Base-by-base conservation (phyloP, 2,113 vertebrate genomes). In the Cichladusa arquata region DNA sequence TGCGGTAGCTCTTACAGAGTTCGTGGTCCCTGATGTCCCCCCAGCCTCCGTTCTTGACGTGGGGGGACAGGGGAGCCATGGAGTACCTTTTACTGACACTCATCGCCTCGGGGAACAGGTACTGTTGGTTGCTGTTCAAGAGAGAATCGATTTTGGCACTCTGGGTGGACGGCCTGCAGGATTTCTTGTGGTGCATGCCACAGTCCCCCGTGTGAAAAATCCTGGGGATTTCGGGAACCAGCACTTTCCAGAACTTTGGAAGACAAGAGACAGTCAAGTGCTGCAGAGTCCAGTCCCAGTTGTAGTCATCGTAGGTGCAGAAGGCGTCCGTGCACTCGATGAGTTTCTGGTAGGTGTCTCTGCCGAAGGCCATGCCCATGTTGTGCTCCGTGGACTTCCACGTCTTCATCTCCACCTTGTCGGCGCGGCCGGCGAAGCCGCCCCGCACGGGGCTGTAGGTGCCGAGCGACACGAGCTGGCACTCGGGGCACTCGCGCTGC, bases 341-440 rank as follows among this genome's bases (percentile, higher is more conserved):
- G 74, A 99, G 98, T 84, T 98, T 98, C 96, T 98, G 98, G 96
- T 99, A 99, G 1, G 98, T 98, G 66, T 99, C 98, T 54, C 99
- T 97, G 56, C 96, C 97, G 85, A 99, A 97, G 84, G 98, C 99
- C 98, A 99, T 99, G 58, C 99, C 99, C 99, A 99, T 99, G 97
- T 99, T 99, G 98, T 99, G 99, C 98, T 99, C 99, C 1, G 99
- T 99, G 81, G 99, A 99, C 92, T 99, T 99, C 99, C 99, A 99
- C 10, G 98, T 98, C 96, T 99, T 99, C 90, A 99, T 98, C 93
- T 99, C 99, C 89, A 98, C 99, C 93, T 99, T 99, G 91, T 99
- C 99, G 12, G 99, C 98, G 78, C 99, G 98, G 88, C 98, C 98
- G 33, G 98, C 96, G 90, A 99, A 99, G 80, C 98, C 95, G 12